phyloP scores from a whole-genome alignment of 37 sponge, comb jelly and placozoan genomes.

The Diacarnus erythraeanus region DNA sequence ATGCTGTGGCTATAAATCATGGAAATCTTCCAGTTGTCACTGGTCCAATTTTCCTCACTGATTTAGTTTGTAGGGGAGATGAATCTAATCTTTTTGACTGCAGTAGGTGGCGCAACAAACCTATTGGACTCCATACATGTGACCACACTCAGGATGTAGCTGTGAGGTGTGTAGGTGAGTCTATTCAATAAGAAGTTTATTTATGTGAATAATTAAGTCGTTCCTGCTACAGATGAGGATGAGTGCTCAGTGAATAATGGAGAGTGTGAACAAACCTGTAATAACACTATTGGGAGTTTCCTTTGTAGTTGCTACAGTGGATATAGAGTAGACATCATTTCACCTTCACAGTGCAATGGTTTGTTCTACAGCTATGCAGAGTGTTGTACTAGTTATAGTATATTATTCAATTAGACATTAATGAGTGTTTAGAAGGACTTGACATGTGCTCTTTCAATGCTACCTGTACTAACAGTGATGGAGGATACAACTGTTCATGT shows the following conservation, averaged over 20 bases:
- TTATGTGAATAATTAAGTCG: background rate
- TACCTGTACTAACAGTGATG: conserved; percentile 33
- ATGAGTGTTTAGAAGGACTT: too few species aligned
- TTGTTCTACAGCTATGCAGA: too few species aligned
- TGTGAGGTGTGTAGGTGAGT: conserved; percentile 22
- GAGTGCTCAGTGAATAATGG: conserved; percentile 29
- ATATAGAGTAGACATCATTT: background rate
- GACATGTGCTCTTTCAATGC: conserved; percentile 9
- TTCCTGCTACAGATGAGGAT: conserved; percentile 18
- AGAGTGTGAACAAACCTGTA: conserved; percentile 44
- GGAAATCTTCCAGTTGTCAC: background rate
- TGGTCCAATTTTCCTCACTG: conserved; percentile 36
- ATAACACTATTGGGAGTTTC: conserved; percentile 44
- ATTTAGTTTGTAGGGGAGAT: conserved; percentile 15
- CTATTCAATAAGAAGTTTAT: background rate
- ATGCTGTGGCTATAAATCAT: background rate
- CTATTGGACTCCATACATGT: conserved; percentile 23
- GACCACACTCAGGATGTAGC: conserved; percentile 30
- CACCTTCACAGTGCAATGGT: too few species aligned
- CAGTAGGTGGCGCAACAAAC: background rate
- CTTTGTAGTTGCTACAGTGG: background rate
- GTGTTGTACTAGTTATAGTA: too few species aligned
- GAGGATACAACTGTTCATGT: conserved; percentile 40
- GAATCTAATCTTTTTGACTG: conserved; percentile 25
- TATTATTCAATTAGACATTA: too few species aligned